Base-by-base conservation (phyloP, 2,797 vertebrate species). In the Philypnodon macrostomus region DNA sequence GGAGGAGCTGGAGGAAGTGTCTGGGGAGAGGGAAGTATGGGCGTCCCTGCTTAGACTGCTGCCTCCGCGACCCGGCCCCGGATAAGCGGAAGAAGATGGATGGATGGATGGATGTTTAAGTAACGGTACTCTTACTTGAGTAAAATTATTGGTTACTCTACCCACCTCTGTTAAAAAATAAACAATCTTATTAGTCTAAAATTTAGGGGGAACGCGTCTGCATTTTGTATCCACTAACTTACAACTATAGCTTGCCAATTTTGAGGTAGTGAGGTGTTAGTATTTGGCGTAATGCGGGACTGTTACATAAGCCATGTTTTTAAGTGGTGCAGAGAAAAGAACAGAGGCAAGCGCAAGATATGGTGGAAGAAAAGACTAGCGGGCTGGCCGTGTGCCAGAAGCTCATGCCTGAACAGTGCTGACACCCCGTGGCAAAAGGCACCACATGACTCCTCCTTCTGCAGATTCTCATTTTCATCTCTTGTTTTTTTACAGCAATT, bases 401-500 rank as follows among this genome's bases (percentile, higher is more conserved):
- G 45, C 15, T 55, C 31, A 62, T 73, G 48, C 23, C 13, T 76
- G 78, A 73, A 53, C 75, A 82, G 71, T 72, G 74, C 83, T 87
- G 88, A 81, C 85, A 73, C 84, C 89, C 67, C 30, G 79, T 90
- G 87, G 64, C 46, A n/a, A 61, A 31, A 70, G 24, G 36, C 35
- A 53, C 51, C 12, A 70, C 64, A 47, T 38, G 50, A 51, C 38
- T 38, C 31, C 33, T 42, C 41, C 2, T 68, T 55, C 58, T 44
- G 41, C 41, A 45, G 24, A 13, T 35, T 63, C 39, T 51, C 67
- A 23, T 63, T 51, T 45, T 40, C 19, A 52, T 40, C 24, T 24
- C 42, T 45, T 46, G 58, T 66, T 54, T 68, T 70, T 21, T n/a
- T n/a, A n/a, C 84, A 92, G 91, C 91, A 92, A 91, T 91, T 80